phyloP scores from a whole-genome alignment of 2,888 invertebrate species.

The Aphodius granarius region DNA sequence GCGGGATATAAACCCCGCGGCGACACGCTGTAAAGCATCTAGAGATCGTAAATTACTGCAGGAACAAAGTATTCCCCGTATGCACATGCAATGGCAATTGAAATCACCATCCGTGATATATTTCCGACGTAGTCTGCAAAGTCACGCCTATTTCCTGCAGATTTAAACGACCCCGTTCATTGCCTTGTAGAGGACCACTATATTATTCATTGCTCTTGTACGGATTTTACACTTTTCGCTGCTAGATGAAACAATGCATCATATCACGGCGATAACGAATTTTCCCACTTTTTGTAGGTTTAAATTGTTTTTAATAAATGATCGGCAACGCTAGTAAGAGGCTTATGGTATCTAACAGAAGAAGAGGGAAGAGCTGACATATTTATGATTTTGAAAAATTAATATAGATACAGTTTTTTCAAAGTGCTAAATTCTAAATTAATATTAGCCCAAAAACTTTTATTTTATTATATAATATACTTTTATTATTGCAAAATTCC shows the following conservation, averaged over 20 bases:
- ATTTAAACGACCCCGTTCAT: background rate
- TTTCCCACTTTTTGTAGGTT: background rate
- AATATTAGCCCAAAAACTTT: too few relatives aligned
- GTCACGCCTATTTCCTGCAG: conserved; percentile 6
- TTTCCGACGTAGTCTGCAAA: conserved; percentile 4
- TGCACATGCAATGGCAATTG: conserved; percentile 6
- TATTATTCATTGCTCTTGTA: background rate
- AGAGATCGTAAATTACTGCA: background rate
- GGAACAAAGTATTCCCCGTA: conserved; percentile 10
- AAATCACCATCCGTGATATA: conserved; percentile 7
- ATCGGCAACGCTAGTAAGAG: background rate
- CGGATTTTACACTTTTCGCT: background rate
- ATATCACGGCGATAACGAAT: background rate
- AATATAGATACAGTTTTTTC: too few relatives aligned
- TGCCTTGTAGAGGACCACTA: background rate
- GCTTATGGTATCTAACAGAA: background rate
- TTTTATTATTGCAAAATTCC: too few relatives aligned
- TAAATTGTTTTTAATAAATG: background rate
- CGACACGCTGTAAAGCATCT: background rate
- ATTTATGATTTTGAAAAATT: too few relatives aligned
- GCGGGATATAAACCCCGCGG: background rate
- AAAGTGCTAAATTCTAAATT: too few relatives aligned
- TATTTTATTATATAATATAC: too few relatives aligned
- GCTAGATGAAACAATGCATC: background rate
- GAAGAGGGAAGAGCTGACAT: too few relatives aligned